Evolutionary conservation across 2,113 vertebrate species (phyloP), one percentile per base, ranked within the genome.

Genomic region (Nycticorax nycticorax): DNA sequence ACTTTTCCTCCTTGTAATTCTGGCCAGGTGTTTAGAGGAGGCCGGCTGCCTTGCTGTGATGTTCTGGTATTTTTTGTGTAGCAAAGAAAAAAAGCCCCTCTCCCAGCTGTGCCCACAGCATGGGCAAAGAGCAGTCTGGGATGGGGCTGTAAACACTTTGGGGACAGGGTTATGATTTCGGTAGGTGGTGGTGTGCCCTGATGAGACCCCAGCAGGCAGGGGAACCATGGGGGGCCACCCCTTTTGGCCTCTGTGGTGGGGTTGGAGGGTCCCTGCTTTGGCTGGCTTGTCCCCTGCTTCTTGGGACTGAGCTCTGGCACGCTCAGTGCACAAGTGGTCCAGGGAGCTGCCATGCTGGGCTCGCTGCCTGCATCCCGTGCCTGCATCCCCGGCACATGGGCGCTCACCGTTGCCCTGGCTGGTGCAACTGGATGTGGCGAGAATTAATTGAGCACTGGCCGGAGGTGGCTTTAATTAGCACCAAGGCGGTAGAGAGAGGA

Each of bases 351-450:
- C 10, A 2, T 14, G 5, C 82, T 0, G 26, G 73, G 77, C 78
- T 88, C 8, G 0, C 73, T 2, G 5, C 75, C 84, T 4, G 53
- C 74, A 68, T 33, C 73, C 73, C 7, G 13, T 85, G 91, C 81
- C 81, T 5, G 5, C 91, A 77, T 77, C 95, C 68, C 78, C 14
- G 6, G 59, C 85, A 14, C 35, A 2, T 28, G 30, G 86, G 33
- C 1, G 20, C 76, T 88, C 32, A 1, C 74, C 41, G 2, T 59
- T 43, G 5, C 60, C 89, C 63, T 26, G 86, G 33, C 89, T 96
- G 96, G 88, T 89, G 95, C 96, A 97, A 83, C 95, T 96, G 96
- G 79, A 95, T 96, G 96, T 59, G 92, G 93, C 3, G 39, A 95
- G 96, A 96, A 97, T 96, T 96, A 95, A 96, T 92, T 17, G 82